phyloP scores from a whole-genome alignment of 2,113 vertebrate genomes.

The Ptilorrhoa leucosticta region DNA sequence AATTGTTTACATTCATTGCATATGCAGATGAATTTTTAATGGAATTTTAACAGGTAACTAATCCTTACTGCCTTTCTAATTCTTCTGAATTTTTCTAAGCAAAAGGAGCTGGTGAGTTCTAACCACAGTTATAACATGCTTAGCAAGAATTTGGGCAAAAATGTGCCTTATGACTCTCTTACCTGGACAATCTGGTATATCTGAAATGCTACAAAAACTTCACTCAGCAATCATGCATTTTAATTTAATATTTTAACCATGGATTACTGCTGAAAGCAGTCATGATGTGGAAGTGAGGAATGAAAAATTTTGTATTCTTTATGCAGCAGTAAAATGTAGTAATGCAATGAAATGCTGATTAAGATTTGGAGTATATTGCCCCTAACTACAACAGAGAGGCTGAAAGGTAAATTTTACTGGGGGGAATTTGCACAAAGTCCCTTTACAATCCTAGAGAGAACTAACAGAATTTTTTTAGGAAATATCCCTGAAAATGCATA shows the following conservation, averaged over 20 bases:
- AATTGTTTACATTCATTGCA: background rate
- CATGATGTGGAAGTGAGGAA: background rate
- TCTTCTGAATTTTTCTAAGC: background rate
- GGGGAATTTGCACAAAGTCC: background rate
- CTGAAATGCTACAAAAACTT: background rate
- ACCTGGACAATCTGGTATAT: background rate
- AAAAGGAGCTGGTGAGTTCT: background rate
- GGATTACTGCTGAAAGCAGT: conserved; percentile 4
- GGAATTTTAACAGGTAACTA: conserved; percentile 22
- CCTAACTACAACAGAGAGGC: background rate
- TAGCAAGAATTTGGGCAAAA: background rate
- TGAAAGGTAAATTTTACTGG: background rate
- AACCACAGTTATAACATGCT: background rate
- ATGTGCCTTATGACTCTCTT: background rate
- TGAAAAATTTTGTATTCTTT: background rate
- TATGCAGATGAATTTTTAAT: background rate
- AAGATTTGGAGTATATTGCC: background rate
- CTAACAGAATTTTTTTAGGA: background rate
- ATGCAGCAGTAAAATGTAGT: background rate
- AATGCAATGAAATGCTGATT: conserved; percentile 13
- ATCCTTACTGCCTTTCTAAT: background rate
- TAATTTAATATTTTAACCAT: conserved; percentile 10
- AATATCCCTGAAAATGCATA: background rate
- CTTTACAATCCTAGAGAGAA: background rate
- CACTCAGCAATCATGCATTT: background rate